Conservation (phyloP, 1,140 invertebrate species). For the Capitella teleta region DNA sequence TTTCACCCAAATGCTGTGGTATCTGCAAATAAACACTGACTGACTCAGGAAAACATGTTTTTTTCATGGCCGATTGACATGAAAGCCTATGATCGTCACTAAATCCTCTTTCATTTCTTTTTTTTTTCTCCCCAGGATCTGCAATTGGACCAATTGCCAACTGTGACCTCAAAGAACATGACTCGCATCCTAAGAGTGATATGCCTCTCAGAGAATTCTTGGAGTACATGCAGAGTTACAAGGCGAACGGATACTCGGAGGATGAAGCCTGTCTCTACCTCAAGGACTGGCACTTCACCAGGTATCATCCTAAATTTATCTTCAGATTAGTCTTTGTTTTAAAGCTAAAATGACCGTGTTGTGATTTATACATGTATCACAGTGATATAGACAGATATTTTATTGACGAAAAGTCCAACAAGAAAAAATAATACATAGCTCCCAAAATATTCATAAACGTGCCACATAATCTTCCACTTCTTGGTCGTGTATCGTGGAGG, state of each 20-base stretch:
- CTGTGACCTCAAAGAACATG: conserved; percentile 60
- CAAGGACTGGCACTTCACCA: conserved; percentile 45
- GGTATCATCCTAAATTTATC: conserved; percentile 14
- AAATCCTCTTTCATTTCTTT: background rate
- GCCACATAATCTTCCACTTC: background rate
- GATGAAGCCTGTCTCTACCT: conserved; percentile 31
- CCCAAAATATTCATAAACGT: background rate
- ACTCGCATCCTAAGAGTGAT: conserved; percentile 57
- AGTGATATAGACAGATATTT: background rate
- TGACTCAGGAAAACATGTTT: too few relatives aligned
- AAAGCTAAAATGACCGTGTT: background rate
- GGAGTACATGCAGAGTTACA: conserved; percentile 60
- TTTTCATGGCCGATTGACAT: too few relatives aligned
- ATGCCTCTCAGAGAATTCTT: conserved; percentile 47
- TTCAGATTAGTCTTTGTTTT: background rate
- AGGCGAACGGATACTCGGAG: conserved; percentile 24
- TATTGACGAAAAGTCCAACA: background rate
- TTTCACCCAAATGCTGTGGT: too few relatives aligned
- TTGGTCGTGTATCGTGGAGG: too few relatives aligned
- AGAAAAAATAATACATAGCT: background rate
- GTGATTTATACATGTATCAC: background rate
- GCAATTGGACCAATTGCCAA: conserved; percentile 61
- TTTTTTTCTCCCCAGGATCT: background rate
- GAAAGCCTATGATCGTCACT: too few relatives aligned
- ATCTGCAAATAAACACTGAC: too few relatives aligned